phyloP scores from a whole-genome alignment of 2,888 invertebrate genomes.

The Scaptomyza flava region DNA sequence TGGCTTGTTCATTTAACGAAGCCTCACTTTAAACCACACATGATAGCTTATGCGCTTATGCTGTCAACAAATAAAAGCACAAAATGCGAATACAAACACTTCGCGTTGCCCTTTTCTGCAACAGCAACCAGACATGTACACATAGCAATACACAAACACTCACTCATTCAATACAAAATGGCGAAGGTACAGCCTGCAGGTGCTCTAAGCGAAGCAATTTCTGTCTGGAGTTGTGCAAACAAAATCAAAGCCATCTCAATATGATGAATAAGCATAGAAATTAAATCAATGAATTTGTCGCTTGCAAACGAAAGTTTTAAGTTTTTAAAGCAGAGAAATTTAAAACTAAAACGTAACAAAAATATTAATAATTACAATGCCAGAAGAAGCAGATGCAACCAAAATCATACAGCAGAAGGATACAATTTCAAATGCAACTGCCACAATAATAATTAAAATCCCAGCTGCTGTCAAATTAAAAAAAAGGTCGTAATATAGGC shows the following conservation, averaged over 20 bases:
- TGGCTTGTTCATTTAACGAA: conserved; percentile 4
- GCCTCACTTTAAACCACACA: background rate
- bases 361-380: conserved; percentile 7
- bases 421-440: conserved; percentile 5
- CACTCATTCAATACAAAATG: background rate
- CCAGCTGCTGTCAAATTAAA: conserved; percentile 37
- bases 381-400: background rate
- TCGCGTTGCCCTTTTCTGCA: background rate
- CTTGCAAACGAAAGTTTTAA: no score
- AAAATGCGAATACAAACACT: conserved; percentile 29
- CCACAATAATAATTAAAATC: conserved; percentile 61
- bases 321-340: no score
- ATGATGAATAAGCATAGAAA: background rate
- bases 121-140: background rate
- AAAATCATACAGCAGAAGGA: background rate
- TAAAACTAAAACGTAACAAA: conserved; percentile 2
- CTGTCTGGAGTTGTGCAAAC: background rate
- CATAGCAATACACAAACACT: background rate
- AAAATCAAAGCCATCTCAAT: background rate
- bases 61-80: conserved; percentile 17
- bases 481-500: conserved; percentile 20
- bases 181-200: background rate
- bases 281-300: no score
- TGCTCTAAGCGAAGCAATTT: background rate
- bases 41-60: background rate